Base-by-base conservation (phyloP, 2,888 invertebrate genomes). In the Perizoma flavofasciatum region DNA sequence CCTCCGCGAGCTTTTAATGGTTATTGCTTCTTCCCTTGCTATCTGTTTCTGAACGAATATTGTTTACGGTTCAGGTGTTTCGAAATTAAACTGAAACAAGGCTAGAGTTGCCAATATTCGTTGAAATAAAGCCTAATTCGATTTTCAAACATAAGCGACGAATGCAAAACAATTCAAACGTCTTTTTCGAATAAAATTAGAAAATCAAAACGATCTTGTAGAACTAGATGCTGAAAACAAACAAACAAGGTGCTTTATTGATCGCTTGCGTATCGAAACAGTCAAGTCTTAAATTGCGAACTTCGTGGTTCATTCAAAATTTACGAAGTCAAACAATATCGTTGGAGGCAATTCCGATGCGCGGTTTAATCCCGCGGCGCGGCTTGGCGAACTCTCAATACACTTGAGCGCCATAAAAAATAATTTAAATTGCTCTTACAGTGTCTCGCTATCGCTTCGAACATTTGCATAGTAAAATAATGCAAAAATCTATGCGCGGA, bases 381-480 rank as follows among this genome's bases (percentile, higher is more conserved):
- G 79, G 77, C 81, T 86, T 84, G 79, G 85, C 82, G 78, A 82
- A 82, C 82, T 83, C 88, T 87, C 92, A 91, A 92, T 92, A 90
- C 92, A 82, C 92, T 77, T 73, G 89, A 88, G 92, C 86, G 86
- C 85, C 88, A 92, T 92, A 92, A 92, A 92, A 92, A 92, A 92
- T 92, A 92, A 92, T 92, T 92, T 90, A 92, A 92, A 92, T 92
- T 89, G 92, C 90, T 90, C 89, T 88, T 88, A 88, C 86, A 86
- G 83, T 89, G 86, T 84, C 86, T 85, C 85, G 89, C 82, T 89
- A 89, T 89, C 89, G 85, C 75, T 77, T 54, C 78, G 82, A 80
- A 81, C 86, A 92, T 92, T 92, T 92, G 92, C 92, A 92, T 92
- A 89, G 85, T 88, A 87, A 91, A 92, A 88, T 92, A 89, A 92